A percentile compares a stretch with the other conserved stretches of the same genome.
Evolutionary conservation across 1,140 invertebrate genomes (phyloP).

Genomic region (Neuroterus valhalla): DNA sequence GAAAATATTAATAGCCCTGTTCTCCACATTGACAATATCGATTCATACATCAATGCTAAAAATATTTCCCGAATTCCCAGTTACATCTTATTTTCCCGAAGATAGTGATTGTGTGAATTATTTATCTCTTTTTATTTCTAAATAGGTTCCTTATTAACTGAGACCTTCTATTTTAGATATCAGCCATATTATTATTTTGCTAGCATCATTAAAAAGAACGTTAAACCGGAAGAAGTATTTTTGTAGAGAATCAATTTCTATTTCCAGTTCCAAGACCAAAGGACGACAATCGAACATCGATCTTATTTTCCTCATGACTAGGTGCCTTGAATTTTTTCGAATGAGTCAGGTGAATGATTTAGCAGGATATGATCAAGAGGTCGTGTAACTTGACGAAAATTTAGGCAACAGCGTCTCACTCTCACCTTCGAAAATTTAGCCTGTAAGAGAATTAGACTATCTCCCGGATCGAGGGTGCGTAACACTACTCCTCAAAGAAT

Average conservation of each 20-base stretch:
- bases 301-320: too few relatives aligned
- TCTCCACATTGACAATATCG: too few relatives aligned
- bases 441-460: conserved; percentile 4
- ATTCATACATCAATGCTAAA: neutral
- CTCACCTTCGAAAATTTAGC: conserved; percentile 7
- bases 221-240: too few relatives aligned
- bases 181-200: too few relatives aligned
- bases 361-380: neutral
- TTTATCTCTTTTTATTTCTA: neutral
- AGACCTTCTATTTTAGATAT: too few relatives aligned
- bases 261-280: too few relatives aligned
- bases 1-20: too few relatives aligned
- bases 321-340: too few relatives aligned
- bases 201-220: too few relatives aligned
- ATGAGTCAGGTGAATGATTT: neutral
- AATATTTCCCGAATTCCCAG: neutral
- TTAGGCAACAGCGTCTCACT: neutral
- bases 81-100: neutral
- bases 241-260: too few relatives aligned
- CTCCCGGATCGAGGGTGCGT: conserved; percentile 26
- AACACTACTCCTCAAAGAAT: conserved; percentile 24
- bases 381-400: neutral
- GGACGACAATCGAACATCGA: too few relatives aligned
- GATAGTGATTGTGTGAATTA: neutral
- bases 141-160: too few relatives aligned